Evolutionary conservation across 2,797 vertebrate species (phyloP), one percentile per base, ranked within the genome.

Genomic region (Jordanella pulchra): DNA sequence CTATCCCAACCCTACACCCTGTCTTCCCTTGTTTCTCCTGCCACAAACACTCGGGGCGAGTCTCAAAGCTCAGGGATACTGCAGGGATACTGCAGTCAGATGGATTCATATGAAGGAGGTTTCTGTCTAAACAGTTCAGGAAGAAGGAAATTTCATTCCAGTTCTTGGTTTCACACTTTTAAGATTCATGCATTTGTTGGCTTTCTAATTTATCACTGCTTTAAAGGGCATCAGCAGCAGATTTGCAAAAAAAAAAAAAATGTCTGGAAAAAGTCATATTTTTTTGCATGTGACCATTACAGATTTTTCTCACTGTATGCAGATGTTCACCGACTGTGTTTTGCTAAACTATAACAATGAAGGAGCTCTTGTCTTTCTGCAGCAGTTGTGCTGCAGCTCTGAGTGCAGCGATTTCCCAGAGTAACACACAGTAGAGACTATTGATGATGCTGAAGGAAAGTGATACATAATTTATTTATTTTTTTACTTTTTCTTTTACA

Each of bases 1-100:
- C 91, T 76, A 71, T 80, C 85, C 87, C 69, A 78, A 51, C 79
- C 90, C 74, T 75, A 80, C 80, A 78, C 53, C 77, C 58, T 67
- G 70, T 89, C 80, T 82, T 83, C 81, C 87, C 82, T 82, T 87
- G 77, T 76, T 80, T 78, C 72, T 82, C 84, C 85, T 88, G 82
- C 87, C 76, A 80, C 61, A 55, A 81, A 75, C 77, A 63, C 77
- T 74, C 55, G 72, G 64, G 66, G 65, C 69, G 77, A 55, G 81
- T 75, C 60, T 67, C 2, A 45, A 65, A 30, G 64, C 64, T 47
- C 45, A 72, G 56, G 67, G 55, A n/a, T 72, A 66, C n/a, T 18
- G 13, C 71, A 69, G 67, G 79, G 67, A 80, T n/a, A n/a, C n/a
- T n/a, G n/a, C n/a, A n/a, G n/a, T n/a, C n/a, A n/a, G n/a, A 70